phyloP scores from a whole-genome alignment of 2,888 invertebrate genomes.

The Calameuta idolon region DNA sequence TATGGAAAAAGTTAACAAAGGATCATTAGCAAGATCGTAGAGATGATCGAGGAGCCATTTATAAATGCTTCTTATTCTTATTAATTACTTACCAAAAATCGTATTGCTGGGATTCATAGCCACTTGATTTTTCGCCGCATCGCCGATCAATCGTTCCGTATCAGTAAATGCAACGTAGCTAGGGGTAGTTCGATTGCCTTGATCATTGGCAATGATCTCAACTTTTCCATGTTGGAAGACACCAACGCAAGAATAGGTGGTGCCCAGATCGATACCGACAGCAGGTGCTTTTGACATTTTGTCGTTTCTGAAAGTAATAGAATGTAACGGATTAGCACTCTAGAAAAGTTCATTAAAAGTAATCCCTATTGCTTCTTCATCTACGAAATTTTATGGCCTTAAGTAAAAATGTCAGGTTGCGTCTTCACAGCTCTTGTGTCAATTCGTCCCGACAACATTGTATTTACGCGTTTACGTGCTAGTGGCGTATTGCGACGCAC shows the following conservation, averaged over 20 bases:
- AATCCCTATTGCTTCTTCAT: background rate
- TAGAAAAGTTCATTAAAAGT: background rate
- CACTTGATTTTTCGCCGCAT: slow-evolving; percentile 89
- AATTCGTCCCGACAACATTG: background rate
- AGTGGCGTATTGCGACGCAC: background rate
- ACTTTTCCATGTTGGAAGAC: slow-evolving; percentile 87
- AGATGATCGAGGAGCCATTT: background rate
- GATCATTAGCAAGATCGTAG: background rate
- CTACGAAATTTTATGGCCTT: slow-evolving; percentile 9
- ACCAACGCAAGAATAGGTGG: slow-evolving; percentile 88
- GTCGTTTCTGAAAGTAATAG: background rate
- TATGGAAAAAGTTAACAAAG: slow-evolving; percentile 67
- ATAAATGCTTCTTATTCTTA: slow-evolving; percentile 14
- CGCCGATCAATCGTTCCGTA: slow-evolving; percentile 85
- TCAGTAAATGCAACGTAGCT: slow-evolving; percentile 91
- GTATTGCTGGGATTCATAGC: slow-evolving; percentile 89
- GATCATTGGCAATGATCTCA: slow-evolving; percentile 89
- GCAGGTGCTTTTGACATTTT: slow-evolving; percentile 68
- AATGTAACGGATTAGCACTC: background rate
- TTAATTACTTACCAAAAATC: slow-evolving; percentile 76
- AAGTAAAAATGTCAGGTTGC: background rate
- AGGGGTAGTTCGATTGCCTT: slow-evolving; percentile 89
- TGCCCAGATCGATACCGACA: slow-evolving; percentile 87
- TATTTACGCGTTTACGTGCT: background rate
- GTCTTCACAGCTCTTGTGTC: background rate